A percentile compares a stretch with the other conserved stretches of the same genome.
phyloP scores from a whole-genome alignment of 2,797 vertebrate genomes.

The Ceryle rudis region DNA sequence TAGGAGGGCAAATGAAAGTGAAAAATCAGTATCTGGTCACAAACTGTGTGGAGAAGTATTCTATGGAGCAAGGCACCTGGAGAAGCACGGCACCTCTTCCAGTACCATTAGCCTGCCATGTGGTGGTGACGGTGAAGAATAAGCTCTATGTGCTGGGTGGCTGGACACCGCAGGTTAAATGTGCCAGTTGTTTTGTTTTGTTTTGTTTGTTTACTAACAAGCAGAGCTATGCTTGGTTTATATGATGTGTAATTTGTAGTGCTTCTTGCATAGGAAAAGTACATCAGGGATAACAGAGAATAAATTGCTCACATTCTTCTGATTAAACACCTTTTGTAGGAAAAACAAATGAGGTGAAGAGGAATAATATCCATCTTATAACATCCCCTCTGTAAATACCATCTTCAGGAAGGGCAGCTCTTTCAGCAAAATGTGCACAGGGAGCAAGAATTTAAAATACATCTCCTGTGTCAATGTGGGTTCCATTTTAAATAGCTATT shows the following conservation, averaged over 20 bases:
- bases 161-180: conserved; percentile 93
- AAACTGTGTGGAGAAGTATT: conserved; percentile 92
- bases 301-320: not conserved
- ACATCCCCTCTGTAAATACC: not conserved
- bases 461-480: not conserved
- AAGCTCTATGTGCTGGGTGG: conserved; percentile 93
- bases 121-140: conserved; percentile 85
- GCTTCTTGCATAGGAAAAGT: not conserved
- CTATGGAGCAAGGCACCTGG: conserved; percentile 88
- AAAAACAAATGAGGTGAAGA: not conserved
- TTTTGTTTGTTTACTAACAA: not conserved
- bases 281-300: not conserved
- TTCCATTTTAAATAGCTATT: not conserved
- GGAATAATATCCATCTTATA: not conserved
- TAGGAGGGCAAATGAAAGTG: conserved; percentile 95
- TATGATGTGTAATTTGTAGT: not conserved
- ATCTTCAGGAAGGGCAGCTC: not conserved
- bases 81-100: conserved; percentile 89
- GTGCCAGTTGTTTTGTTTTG: not conserved
- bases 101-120: conserved; percentile 89
- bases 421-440: not conserved
- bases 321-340: not conserved
- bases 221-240: not conserved
- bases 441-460: not conserved
- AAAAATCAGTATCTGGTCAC: conserved; percentile 93